phyloP scores from a whole-genome alignment of 2,113 vertebrate genomes.

The Steatornis caripensis region DNA sequence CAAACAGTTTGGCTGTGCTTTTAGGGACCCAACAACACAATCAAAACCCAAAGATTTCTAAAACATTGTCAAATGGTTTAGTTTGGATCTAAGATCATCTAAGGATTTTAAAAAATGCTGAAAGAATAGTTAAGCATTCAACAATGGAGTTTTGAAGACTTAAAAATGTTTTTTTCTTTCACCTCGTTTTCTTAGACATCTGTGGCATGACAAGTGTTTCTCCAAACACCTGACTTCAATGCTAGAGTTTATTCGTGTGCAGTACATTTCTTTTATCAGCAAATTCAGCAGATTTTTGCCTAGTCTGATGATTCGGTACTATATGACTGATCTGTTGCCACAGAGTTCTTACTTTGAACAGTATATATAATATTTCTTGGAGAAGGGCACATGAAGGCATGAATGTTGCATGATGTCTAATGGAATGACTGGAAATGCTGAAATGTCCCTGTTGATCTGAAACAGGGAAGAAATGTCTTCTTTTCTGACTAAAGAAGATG shows the following conservation, averaged over 20 bases:
- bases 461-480: background rate
- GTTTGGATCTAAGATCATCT: background rate
- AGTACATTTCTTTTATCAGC: background rate
- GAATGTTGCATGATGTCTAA: background rate
- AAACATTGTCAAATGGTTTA: background rate
- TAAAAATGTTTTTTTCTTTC: background rate
- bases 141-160: background rate
- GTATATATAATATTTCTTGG: background rate
- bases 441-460: background rate
- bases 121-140: background rate
- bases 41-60: background rate
- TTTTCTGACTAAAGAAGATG: background rate
- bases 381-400: background rate
- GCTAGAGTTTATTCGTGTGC: background rate
- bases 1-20: background rate
- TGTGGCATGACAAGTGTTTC: background rate
- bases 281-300: background rate
- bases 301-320: background rate
- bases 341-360: background rate
- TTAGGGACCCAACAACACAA: background rate
- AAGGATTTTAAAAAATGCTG: background rate
- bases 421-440: background rate
- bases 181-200: background rate
- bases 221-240: background rate
- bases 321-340: slow-evolving; percentile 1